Conservation (phyloP, 1,140 invertebrate species). For the Drosophila kohkoa region DNA sequence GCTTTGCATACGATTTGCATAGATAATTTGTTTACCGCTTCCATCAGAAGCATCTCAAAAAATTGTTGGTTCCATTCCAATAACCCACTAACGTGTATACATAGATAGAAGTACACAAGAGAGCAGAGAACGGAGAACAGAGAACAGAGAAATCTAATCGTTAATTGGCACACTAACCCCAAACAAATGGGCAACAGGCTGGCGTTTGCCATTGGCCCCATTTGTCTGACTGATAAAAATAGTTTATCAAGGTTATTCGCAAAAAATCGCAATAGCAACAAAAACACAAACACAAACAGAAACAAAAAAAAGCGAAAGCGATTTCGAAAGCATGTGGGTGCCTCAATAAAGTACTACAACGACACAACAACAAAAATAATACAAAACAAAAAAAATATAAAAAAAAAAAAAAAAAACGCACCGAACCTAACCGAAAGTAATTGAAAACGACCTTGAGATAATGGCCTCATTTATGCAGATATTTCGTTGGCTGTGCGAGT, state of each 20-base stretch:
- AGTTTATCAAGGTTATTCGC: slow-evolving; percentile 79
- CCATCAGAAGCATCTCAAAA: slow-evolving; percentile 14
- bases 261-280: slow-evolving; percentile 53
- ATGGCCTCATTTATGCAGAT: slow-evolving; percentile 71
- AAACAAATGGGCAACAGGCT: slow-evolving; percentile 58
- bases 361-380: not conserved
- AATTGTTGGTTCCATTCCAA: slow-evolving; percentile 44
- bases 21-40: slow-evolving; percentile 66
- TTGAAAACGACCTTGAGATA: slow-evolving; percentile 75
- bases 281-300: slow-evolving; percentile 10
- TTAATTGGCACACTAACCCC: slow-evolving; percentile 83
- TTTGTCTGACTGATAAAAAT: slow-evolving; percentile 77
- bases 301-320: slow-evolving; percentile 48
- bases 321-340: slow-evolving; percentile 49
- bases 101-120: slow-evolving; percentile 3
- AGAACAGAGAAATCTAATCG: slow-evolving; percentile 63
- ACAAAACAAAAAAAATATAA: not conserved
- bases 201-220: slow-evolving; percentile 71
- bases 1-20: slow-evolving; percentile 60
- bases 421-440: slow-evolving; percentile 40
- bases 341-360: slow-evolving; percentile 28
- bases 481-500: slow-evolving; percentile 23
- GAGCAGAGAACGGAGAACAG: not conserved
- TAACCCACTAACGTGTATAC: slow-evolving; percentile 48
- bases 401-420: not conserved